Evolutionary conservation across 2,113 vertebrate genomes (phyloP), one percentile per base, ranked within the genome.

Genomic region (Lathamus discolor): DNA sequence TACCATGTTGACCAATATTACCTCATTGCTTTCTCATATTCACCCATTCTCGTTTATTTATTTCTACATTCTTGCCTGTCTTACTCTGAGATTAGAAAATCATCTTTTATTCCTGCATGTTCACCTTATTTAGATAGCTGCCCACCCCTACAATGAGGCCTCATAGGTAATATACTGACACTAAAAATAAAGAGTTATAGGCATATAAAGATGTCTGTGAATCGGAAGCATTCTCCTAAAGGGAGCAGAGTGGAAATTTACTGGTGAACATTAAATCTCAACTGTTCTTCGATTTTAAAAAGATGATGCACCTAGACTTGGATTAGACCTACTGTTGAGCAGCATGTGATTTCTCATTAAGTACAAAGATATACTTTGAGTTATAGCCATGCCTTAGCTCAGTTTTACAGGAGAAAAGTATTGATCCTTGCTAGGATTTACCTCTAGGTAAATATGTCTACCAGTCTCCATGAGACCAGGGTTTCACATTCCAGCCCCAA

Each of bases 171-270:
- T 90, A 87, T 11, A 95, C 75, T 49, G 92, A 67, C 93, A 94
- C 73, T 88, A 93, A 94, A 94, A 95, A 86, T 94, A 82, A 87
- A 95, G 96, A 96, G 57, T 94, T 93, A 95, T 84, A 49, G 92
- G 70, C 54, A 54, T 90, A 87, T 95, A 95, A 96, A 96, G 55
- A 54, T 13, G 23, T 82, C 83, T 93, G 69, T 0, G 6, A 72
- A 79, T 88, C 1, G 1, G 88, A 94, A 92, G 70, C 81, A 39
- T 90, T 83, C 89, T 77, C 59, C 75, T 87, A 89, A 83, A 94
- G 96, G 81, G 46, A 96, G 88, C 24, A 59, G 64, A 87, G 74
- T 59, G 43, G 86, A 91, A 97, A 97, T 96, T 95, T 96, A 96
- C 90, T 80, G 75, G 54, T 77, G 78, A 85, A 80, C 93, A 90